Conservation (phyloP, 1,140 invertebrate species). For the Homalodisca vitripennis region DNA sequence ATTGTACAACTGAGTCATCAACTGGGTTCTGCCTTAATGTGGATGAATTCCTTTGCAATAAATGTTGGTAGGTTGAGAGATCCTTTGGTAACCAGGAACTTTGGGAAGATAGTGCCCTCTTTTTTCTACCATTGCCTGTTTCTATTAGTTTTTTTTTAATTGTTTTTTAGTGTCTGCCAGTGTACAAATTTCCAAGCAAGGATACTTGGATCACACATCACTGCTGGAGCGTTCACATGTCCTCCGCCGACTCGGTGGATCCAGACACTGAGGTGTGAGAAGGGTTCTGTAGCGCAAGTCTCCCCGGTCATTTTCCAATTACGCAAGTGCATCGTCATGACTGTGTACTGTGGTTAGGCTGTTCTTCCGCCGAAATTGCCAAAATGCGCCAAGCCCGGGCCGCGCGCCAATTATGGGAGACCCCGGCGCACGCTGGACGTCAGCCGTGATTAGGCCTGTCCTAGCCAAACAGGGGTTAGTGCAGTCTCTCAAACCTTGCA, state of each 20-base stretch:
- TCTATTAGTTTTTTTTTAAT: not conserved
- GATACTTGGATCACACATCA: not conserved
- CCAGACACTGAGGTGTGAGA: not conserved
- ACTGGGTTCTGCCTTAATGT: no score
- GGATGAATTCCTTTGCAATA: no score
- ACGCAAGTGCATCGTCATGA: constrained; percentile 16
- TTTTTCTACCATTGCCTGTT: not conserved
- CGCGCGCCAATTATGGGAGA: not conserved
- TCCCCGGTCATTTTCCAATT: constrained; percentile 5
- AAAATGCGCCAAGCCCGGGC: not conserved
- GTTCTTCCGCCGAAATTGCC: no score
- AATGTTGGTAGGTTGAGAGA: no score
- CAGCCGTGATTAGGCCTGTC: not conserved
- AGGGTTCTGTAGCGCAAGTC: not conserved
- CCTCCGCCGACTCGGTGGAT: not conserved
- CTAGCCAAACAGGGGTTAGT: not conserved
- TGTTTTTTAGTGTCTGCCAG: not conserved
- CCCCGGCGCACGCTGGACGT: not conserved
- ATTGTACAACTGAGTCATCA: no score
- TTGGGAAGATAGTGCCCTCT: no score
- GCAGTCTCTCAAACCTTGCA: no score
- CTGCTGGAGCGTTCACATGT: not conserved
- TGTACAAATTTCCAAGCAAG: not conserved
- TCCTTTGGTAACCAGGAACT: no score
- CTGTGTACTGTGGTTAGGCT: constrained; percentile 11